Conservation (phyloP, 2,888 invertebrate genomes). For the Gari tellinella region DNA sequence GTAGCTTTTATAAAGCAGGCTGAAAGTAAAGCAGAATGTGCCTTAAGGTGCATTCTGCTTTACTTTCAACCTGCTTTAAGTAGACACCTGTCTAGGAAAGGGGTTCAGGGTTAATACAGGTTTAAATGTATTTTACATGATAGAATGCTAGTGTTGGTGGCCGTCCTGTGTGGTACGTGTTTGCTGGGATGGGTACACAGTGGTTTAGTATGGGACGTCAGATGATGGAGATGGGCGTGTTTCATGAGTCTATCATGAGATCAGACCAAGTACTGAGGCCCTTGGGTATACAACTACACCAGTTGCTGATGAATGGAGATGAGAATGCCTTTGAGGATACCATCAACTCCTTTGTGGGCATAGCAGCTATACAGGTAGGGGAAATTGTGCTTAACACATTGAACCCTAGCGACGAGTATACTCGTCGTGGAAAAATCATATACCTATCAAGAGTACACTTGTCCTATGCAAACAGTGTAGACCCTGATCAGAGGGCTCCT, state of each 20-base stretch:
- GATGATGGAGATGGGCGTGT: constrained; percentile 92
- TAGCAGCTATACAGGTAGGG: constrained; percentile 95
- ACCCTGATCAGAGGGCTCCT: no score
- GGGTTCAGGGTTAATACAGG: no score
- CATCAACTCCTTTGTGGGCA: constrained; percentile 95
- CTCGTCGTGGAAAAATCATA: no score
- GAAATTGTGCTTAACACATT: not conserved
- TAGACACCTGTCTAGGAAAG: no score
- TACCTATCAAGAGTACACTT: no score
- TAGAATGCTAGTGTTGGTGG: constrained; percentile 86
- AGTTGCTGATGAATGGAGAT: constrained; percentile 91
- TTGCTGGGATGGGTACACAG: constrained; percentile 99
- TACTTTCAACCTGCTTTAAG: no score
- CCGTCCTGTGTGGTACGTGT: constrained; percentile 96
- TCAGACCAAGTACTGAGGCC: constrained; percentile 91
- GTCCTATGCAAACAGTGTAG: no score
- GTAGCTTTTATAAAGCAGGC: no score
- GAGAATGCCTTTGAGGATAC: constrained; percentile 93
- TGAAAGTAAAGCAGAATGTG: no score
- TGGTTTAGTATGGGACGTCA: constrained; percentile 98
- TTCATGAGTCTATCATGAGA: constrained; percentile 91
- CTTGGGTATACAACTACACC: constrained; percentile 92
- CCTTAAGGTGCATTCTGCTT: no score
- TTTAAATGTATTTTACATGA: constrained; percentile 16
- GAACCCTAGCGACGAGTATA: no score